A percentile compares a stretch with the other conserved stretches of the same genome.
Evolutionary conservation across 2,797 vertebrate species (phyloP).

Genomic region (Eupleurogrammus muticus): DNA sequence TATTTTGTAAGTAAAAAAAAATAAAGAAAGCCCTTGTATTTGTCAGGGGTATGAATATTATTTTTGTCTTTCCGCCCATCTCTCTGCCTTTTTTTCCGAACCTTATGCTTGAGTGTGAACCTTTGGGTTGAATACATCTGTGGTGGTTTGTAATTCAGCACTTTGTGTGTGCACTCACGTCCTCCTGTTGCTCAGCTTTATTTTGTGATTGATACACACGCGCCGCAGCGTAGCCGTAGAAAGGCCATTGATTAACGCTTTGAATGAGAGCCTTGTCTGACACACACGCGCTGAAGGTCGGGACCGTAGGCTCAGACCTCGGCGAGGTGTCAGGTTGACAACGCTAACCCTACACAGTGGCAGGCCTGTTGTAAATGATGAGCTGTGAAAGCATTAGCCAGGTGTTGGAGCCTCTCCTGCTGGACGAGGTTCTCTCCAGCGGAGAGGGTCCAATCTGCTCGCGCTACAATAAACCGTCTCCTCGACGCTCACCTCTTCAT

Average conservation of each 20-base stretch:
- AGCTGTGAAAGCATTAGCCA: constrained; percentile 80
- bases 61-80: constrained; percentile 5
- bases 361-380: constrained; percentile 72
- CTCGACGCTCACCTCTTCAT: constrained; percentile 35
- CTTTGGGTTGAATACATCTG: constrained; percentile 9
- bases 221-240: constrained; percentile 47
- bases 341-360: constrained; percentile 52
- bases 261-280: constrained; percentile 69
- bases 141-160: constrained; percentile 34
- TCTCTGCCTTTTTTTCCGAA: constrained; percentile 11
- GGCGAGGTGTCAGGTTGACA: constrained; percentile 60
- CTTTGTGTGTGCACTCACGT: constrained; percentile 53
- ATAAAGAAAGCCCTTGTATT: no score
- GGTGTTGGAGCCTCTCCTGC: constrained; percentile 75
- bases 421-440: constrained; percentile 56
- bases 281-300: constrained; percentile 66
- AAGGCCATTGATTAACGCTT: constrained; percentile 73
- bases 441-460: constrained; percentile 68
- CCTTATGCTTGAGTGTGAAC: not conserved
- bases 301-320: constrained; percentile 46
- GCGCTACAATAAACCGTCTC: constrained; percentile 45
- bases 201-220: constrained; percentile 52
- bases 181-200: constrained; percentile 38
- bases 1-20: no score
- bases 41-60: no score